Conservation (phyloP, 2,113 vertebrate species). For the Stercorarius parasiticus region DNA sequence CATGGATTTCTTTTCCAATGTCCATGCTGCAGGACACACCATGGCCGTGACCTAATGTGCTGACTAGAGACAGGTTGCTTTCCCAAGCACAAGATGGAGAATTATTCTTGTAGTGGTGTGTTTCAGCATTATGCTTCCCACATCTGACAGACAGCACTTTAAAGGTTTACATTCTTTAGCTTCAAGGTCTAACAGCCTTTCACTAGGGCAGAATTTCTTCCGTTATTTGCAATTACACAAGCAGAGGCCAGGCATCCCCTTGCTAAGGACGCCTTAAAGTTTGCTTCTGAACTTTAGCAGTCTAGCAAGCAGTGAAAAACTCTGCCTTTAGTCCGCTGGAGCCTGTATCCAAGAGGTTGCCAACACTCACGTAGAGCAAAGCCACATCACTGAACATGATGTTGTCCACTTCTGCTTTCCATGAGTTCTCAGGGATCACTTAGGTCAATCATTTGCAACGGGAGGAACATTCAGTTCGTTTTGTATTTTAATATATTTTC, state of each 20-base stretch:
- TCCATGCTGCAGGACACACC: not conserved
- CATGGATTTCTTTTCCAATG: not conserved
- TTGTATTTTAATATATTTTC: not conserved
- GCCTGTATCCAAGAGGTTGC: not conserved
- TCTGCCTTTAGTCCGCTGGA: not conserved
- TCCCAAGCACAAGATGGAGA: not conserved
- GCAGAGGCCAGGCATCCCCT: not conserved
- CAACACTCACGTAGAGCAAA: not conserved
- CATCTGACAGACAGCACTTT: not conserved
- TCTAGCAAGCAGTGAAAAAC: not conserved
- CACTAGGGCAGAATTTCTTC: not conserved
- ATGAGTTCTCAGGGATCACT: not conserved
- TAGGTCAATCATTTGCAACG: not conserved
- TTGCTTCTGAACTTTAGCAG: not conserved
- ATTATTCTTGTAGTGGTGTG: not conserved
- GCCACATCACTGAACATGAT: not conserved
- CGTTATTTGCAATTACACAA: not conserved
- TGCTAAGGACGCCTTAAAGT: not conserved
- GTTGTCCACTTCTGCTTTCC: not conserved
- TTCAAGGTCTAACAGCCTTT: not conserved
- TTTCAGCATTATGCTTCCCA: not conserved
- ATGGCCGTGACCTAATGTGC: not conserved
- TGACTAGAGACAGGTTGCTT: not conserved
- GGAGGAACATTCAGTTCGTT: not conserved
- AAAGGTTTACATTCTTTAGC: not conserved